Evolutionary conservation across 2,113 vertebrate genomes (phyloP), one percentile per base, ranked within the genome.

Genomic region (Gallinago jamesoni): DNA sequence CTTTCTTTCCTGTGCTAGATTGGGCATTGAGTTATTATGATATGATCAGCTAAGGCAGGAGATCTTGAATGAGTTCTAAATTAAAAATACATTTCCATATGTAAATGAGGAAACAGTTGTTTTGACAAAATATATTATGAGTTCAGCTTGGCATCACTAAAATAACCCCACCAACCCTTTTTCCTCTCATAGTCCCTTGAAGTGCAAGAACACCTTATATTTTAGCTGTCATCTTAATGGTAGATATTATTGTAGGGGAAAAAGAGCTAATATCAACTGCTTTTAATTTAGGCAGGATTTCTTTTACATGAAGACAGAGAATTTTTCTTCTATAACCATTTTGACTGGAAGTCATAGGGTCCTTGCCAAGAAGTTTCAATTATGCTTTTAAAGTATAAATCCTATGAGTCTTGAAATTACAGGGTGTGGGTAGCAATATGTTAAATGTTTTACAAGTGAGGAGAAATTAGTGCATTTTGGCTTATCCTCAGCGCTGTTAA

Each of bases 401-500:
- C 95, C 91, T 96, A 83, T n/a, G 95, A 97, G 91, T 84, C 90
- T 82, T 84, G 50, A 96, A 96, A 96, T 96, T 96, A 96, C 84
- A 96, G 95, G 94, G 96, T 97, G 96, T 95, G 92, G 92, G 96
- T 96, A 96, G 89, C 3, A 18, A 94, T 94, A 96, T 85, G 92
- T 97, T 96, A 97, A 96, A 93, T 94, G 95, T 96, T 97, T 97
- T 94, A 97, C 94, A 94, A 96, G 91, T 96, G 90, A 96, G 75
- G 74, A 95, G 55, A 94, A 96, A 94, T 97, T 91, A 95, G 92
- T 94, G 87, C 89, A 82, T 95, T 96, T 96, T 96, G 87, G 86
- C 92, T 96, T 94, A 92, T 79, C 45, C 35, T 89, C 57, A 57
- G 74, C 79, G 45, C 69, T 81, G 57, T 92, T 93, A 87, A 95